Evolutionary conservation across 2,888 invertebrate species (phyloP).

Genomic region (Campopleginae sp.): DNA sequence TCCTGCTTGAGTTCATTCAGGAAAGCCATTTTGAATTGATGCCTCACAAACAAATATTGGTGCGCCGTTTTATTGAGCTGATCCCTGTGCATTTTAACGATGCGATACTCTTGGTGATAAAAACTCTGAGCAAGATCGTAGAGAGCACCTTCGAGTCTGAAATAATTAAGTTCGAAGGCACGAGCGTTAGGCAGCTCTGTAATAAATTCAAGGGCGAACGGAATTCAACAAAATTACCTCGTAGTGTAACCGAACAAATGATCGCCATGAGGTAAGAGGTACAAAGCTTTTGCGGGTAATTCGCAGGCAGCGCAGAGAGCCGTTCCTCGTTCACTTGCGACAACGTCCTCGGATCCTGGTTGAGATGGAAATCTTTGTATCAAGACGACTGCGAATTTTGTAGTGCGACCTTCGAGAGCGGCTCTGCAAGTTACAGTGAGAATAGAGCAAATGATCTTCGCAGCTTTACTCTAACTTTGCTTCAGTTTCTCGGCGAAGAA

Average conservation of each 20-base stretch:
- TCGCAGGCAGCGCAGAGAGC: conserved; percentile 96
- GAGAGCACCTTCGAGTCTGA: conserved; percentile 95
- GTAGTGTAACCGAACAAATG: conserved; percentile 90
- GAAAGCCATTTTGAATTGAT: conserved; percentile 98
- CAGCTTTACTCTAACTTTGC: background rate
- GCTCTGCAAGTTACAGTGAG: conserved; percentile 84
- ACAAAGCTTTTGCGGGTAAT: conserved; percentile 95
- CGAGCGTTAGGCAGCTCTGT: background rate
- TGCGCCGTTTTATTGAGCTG: conserved; percentile 96
- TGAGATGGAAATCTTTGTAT: conserved; percentile 93
- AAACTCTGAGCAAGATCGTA: conserved; percentile 96
- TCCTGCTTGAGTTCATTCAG: conserved; percentile 97
- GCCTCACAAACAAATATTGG: conserved; percentile 96
- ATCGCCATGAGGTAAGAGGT: conserved; percentile 96
- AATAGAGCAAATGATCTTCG: background rate
- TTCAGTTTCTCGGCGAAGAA: too few species aligned
- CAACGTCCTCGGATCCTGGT: conserved; percentile 92
- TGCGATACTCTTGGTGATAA: conserved; percentile 95
- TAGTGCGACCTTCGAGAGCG: conserved; percentile 89
- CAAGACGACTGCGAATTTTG: conserved; percentile 94
- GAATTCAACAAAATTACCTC: conserved; percentile 82
- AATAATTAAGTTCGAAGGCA: conserved; percentile 31
- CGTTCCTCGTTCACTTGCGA: conserved; percentile 95
- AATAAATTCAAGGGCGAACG: background rate
- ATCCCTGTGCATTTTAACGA: conserved; percentile 94